Evolutionary conservation across 2,888 invertebrate genomes (phyloP), one percentile per base, ranked within the genome.

Genomic region (Harmothoe impar): DNA sequence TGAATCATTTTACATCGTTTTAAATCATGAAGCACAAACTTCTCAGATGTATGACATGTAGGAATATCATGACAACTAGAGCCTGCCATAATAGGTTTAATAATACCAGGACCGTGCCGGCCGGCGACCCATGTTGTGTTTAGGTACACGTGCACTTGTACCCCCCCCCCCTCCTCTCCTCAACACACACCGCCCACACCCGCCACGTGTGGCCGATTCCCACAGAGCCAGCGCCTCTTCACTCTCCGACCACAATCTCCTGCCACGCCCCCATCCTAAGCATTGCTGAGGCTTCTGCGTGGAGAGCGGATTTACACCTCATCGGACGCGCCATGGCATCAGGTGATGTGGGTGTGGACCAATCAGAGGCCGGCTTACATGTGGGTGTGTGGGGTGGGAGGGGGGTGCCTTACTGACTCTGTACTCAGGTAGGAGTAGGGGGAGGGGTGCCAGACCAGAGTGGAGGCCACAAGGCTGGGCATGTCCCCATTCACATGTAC

Each of bases 281-380:
- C 72, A 72, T 29, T 0, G 25, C 20, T 3, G 25, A 72, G 25
- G 17, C 1, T 72, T 43, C 72, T 15, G 81, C 43, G 20, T n/a
- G 81, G 81, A 81, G 81, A 81, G 81, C n/a, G 33, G 15, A 43
- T 43, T 43, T 84, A 33, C 84, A 51, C 84, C 43, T 43, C 20
- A 43, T 23, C 43, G 25, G 84, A 51, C 43, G n/a, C 33, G 43
- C 84, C n/a, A 84, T 84, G 25, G 35, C 17, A 86, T 86, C 86
- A 86, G 86, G 86, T 86, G 86, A 86, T 86, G 86, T 52, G 52
- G 31, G 54, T 20, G 25, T 54, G 29, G 86, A 86, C 86, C 86
- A 86, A 86, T 86, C 5, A 86, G 86, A n/a, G 25, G 15, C n/a
- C 52, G 0, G 86, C 86, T 77, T 77, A 77, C 77, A 25, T 20